Base-by-base conservation (phyloP, 2,113 vertebrate genomes). In the Thermophis baileyi region DNA sequence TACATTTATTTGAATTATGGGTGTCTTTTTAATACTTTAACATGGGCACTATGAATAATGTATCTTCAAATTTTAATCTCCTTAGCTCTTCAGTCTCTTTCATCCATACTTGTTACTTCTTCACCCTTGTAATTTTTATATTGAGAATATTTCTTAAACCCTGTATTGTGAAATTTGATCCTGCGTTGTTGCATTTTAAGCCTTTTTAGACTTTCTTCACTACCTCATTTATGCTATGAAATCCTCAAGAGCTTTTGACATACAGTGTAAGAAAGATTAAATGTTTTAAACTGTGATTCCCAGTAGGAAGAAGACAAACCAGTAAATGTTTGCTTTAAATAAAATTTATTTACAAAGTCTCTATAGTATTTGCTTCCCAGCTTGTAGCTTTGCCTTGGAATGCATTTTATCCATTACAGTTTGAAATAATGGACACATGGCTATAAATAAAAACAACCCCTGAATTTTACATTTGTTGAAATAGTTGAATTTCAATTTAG, bases 1-100 rank as follows among this genome's bases (percentile, higher is more conserved):
- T 97, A 97, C 93, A 94, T 97, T 96, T 97, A 95, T 94, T 97
- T 97, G 95, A 96, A 95, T 85, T 92, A 94, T 94, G 92, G 95
- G 95, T 94, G 93, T 94, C 93, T 97, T 91, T 86, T 95, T 92
- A 92, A 96, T 93, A 95, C 94, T 95, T 92, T 91, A 95, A 94
- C 95, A 95, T 96, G 96, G 96, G 95, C 95, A 96, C 95, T 51
- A 95, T 92, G 95, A 94, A 91, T 91, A 88, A 97, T 96, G 96
- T 96, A 89, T 90, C 95, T 95, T 94, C 93, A 91, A 94, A 93
- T 95, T 93, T 57, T 94, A 93, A 94, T 91, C 85, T 87, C 93
- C 91, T 92, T 91, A 94, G 87, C 96, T 93, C 8, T 87, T 92
- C 40, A 87, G 0, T 92, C 93, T 96, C 94, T 91, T 90, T 93